Base-by-base conservation (phyloP, 2,113 vertebrate genomes). In the Orthonyx spaldingii region DNA sequence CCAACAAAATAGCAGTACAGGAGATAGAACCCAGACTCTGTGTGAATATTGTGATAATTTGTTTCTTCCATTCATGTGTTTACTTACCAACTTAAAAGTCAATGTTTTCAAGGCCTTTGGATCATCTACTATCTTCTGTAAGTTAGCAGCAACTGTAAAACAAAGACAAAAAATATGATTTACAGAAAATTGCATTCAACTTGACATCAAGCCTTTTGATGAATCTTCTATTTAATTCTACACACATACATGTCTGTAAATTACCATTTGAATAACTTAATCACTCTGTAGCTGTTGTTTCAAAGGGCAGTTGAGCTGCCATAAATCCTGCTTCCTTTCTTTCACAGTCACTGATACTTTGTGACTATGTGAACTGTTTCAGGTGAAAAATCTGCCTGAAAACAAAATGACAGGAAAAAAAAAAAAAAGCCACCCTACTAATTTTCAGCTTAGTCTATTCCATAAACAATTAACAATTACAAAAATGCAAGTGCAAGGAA, bases 111-210 rank as follows among this genome's bases (percentile, higher is more conserved):
- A 99, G 97, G 98, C 98, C 97, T 98, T 97, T 86, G 99, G 99
- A 97, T 99, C 99, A 97, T 99, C 99, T 97, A 99, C 99, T 98
- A 99, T 99, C 98, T 99, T 99, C 98, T 99, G 99, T 98, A 99
- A 99, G 97, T 99, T 99, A 98, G 99, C 98, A 98, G 99, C 99
- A 98, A 99, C 99, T 99, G 98, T 61, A 98, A 98, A 97, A 97
- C 70, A 96, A 97, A 97, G 82, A 84, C 30, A 33, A 88, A 97
- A 94, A 41, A 68, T 5, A 57, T 13, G 13, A 55, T 92, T 91
- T 82, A 72, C 21, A 96, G 35, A 83, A 95, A 79, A 92, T 77
- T 64, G 75, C 84, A 96, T 96, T 76, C 17, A 66, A 37, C 77
- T 53, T 75, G 52, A 69, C 50, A 95, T 90, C 77, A 96, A 92